A percentile compares a stretch with the other conserved stretches of the same genome.
Conservation (phyloP, 2,888 invertebrate genomes). For the Ochlodes sylvanus region DNA sequence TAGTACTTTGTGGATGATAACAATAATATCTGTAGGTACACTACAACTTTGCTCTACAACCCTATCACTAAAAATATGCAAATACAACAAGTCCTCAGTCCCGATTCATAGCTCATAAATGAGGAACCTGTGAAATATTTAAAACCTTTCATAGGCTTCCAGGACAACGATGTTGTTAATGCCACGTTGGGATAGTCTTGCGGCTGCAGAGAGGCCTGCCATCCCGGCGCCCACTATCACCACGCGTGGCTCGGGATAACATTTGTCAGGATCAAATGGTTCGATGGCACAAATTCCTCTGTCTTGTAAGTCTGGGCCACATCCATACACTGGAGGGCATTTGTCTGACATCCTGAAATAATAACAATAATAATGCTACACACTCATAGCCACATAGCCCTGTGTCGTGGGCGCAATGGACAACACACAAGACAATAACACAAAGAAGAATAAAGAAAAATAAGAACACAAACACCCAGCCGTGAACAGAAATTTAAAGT, state of each 20-base stretch:
- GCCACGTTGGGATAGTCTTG: constrained; percentile 88
- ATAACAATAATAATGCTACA: too few species aligned
- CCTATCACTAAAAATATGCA: too few species aligned
- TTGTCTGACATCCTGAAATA: constrained; percentile 55
- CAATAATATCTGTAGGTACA: too few species aligned
- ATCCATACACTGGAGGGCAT: constrained; percentile 54
- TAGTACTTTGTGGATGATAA: too few species aligned
- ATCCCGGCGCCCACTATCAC: constrained; percentile 92
- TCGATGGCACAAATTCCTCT: constrained; percentile 65
- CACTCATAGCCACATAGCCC: too few species aligned
- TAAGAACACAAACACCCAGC: too few species aligned
- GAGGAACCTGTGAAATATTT: not conserved
- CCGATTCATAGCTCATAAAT: not conserved
- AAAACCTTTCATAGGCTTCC: constrained; percentile 91
- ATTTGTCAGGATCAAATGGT: constrained; percentile 61
- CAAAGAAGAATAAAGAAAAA: too few species aligned
- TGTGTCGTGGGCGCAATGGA: too few species aligned
- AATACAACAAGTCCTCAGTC: too few species aligned
- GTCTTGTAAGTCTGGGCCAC: constrained; percentile 66
- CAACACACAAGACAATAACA: too few species aligned
- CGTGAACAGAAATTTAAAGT: too few species aligned
- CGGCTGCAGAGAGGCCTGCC: constrained; percentile 92
- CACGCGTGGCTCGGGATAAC: constrained; percentile 85
- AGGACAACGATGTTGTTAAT: constrained; percentile 88
- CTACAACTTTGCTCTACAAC: too few species aligned